phyloP scores from a whole-genome alignment of 1,140 invertebrate species.

The Tenebrio molitor region DNA sequence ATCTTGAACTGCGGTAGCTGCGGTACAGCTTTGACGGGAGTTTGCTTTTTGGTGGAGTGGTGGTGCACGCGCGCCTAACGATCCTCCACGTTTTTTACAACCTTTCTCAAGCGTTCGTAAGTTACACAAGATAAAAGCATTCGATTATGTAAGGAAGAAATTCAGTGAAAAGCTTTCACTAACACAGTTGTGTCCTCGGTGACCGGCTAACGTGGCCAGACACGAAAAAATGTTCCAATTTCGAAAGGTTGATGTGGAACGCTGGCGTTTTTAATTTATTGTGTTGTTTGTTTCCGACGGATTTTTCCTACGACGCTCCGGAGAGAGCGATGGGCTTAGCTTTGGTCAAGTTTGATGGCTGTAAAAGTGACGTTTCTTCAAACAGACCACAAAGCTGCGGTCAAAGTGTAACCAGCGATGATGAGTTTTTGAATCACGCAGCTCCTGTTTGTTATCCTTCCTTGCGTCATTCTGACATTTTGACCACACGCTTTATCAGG shows the following conservation, averaged over 20 bases:
- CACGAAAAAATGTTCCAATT: slow-evolving; percentile 26
- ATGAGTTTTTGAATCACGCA: no score
- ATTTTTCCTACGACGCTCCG: no score
- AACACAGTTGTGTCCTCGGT: no score
- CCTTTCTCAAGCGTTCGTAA: slow-evolving; percentile 25
- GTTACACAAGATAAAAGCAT: slow-evolving; percentile 56
- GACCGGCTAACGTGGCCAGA: background rate
- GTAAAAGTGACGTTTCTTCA: no score
- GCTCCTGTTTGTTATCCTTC: no score
- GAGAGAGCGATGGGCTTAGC: no score
- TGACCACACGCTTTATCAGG: no score
- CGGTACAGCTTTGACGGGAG: background rate
- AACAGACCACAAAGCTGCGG: no score
- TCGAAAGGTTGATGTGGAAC: slow-evolving; percentile 2
- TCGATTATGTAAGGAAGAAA: slow-evolving; percentile 58
- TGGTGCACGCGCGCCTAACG: slow-evolving; percentile 1
- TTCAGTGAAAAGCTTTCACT: slow-evolving; percentile 58
- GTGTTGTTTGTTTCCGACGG: slow-evolving; percentile 10
- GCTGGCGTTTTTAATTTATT: slow-evolving; percentile 32
- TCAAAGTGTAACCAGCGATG: no score
- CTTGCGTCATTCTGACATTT: no score
- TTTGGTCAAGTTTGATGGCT: no score
- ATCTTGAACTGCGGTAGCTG: slow-evolving; percentile 6
- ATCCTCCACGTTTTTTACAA: slow-evolving; percentile 8
- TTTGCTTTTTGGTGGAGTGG: background rate